Base-by-base conservation (phyloP, 1,140 invertebrate genomes). In the Diabrotica virgifera region DNA sequence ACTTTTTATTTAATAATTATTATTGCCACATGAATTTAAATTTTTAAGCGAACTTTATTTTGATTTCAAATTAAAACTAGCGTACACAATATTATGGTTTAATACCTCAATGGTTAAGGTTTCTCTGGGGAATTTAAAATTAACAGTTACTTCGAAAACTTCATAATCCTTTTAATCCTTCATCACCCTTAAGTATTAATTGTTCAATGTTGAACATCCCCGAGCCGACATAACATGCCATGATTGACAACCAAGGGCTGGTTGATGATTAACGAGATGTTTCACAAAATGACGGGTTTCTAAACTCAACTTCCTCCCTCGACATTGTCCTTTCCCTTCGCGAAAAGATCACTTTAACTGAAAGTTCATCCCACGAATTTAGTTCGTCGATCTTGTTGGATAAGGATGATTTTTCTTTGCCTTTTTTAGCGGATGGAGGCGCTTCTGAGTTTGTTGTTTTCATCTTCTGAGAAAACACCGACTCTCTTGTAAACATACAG, bases 231-330 rank as follows among this genome's bases (percentile, higher is more conserved):
- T 67, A 74, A 73, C 74, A 73, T 72, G 55, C 65, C 69, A 76
- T 76, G 75, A 77, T 77, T 77, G 75, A 76, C 75, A 77, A 71
- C 66, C 62, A 67, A 69, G 73, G 74, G 73, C 71, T 70, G 68
- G 68, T 67, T 50, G 70, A 77, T 77, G 75, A 77, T 77, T 72
- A 77, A 77, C 71, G 74, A 74, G 73, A 72, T 74, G 69, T 74
- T 73, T 74, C 70, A 70, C 69, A 75, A 77, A 77, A 76, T 75
- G 75, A 72, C 72, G 75, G 40, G 73, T 74, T 75, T 70, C 74
- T 69, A 65, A 76, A 72, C 70, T 72, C 67, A 70, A 73, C 70
- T 74, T 70, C 66, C 67, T 69, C 70, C 69, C 66, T 66, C 67
- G 60, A 62, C 63, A 52, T 36, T 14, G 35, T 8, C 6, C 37